Evolutionary conservation across 2,797 vertebrate species (phyloP).

Genomic region (Coranthus polyacanthus): DNA sequence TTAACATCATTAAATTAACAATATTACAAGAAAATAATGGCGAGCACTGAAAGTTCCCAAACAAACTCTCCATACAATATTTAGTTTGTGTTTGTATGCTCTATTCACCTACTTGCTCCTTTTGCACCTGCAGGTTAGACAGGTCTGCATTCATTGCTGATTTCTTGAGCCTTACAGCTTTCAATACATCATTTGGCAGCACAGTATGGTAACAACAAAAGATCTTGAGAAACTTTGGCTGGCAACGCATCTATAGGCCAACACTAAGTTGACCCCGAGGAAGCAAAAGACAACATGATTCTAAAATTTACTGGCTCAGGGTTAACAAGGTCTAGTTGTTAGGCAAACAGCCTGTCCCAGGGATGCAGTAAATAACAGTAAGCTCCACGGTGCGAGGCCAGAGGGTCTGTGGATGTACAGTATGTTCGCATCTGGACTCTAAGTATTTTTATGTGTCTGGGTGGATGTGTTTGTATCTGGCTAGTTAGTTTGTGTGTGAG

Average conservation of each 20-base stretch:
- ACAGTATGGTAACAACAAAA: slow-evolving; percentile 8
- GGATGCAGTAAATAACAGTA: slow-evolving; percentile 82
- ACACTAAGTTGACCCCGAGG: slow-evolving; percentile 53
- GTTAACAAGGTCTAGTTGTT: slow-evolving; percentile 80
- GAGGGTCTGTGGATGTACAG: slow-evolving; percentile 39
- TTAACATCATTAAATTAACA: slow-evolving; percentile 27
- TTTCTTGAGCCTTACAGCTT: slow-evolving; percentile 8
- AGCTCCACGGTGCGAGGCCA: slow-evolving; percentile 39
- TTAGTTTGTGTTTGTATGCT: not conserved
- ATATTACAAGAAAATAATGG: slow-evolving; percentile 1
- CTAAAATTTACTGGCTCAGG: slow-evolving; percentile 79
- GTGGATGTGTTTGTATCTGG: slow-evolving; percentile 22
- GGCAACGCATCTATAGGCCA: slow-evolving; percentile 24
- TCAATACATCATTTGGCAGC: slow-evolving; percentile 33
- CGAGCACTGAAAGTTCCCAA: not conserved
- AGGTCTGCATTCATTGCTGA: slow-evolving; percentile 10
- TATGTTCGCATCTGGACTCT: slow-evolving; percentile 46
- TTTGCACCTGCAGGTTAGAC: slow-evolving; percentile 23
- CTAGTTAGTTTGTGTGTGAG: not conserved
- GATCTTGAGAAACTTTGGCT: slow-evolving; percentile 22
- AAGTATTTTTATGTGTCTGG: slow-evolving; percentile 45
- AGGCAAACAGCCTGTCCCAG: slow-evolving; percentile 81
- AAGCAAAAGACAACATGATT: slow-evolving; percentile 71
- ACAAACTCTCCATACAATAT: not conserved
- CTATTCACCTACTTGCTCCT: slow-evolving; percentile 7